These are phyloP conservation scores for Lamellibrachia luymesi DNA, from an alignment of 1,140 invertebrate species.

Conservation along the genomic window DNA sequence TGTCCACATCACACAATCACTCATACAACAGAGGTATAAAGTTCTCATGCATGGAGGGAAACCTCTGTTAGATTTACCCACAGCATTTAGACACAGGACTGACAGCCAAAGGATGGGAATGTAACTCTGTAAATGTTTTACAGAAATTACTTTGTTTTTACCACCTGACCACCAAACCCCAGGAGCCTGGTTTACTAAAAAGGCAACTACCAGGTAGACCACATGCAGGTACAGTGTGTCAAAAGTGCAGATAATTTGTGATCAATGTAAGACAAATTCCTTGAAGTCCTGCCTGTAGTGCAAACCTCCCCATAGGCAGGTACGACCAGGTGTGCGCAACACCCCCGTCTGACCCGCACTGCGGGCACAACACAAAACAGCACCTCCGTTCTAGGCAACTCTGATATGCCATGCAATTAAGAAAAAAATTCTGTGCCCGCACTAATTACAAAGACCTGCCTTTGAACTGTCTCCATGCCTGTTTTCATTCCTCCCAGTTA, in stretches of 20 bases:
- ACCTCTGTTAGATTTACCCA: no score
- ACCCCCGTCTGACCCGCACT: no score
- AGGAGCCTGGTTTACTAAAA: background rate
- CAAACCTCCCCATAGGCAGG: background rate
- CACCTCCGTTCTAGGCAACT: background rate
- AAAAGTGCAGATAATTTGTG: background rate
- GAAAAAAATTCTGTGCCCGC: background rate
- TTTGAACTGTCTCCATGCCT: background rate
- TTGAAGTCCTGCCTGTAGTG: background rate
- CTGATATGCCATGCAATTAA: background rate
- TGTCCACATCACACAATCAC: background rate
- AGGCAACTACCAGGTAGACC: background rate
- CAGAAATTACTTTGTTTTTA: background rate
- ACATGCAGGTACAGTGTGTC: background rate
- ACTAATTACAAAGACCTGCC: background rate
- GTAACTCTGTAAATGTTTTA: background rate
- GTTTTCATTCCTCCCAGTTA: background rate
- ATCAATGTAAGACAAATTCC: background rate
- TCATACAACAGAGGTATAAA: background rate
- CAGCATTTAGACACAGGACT: background rate
- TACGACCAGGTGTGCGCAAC: background rate
- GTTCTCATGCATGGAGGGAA: no score
- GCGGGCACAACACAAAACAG: background rate
- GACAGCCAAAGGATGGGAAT: background rate
- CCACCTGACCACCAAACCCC: background rate